Percentiles rank a stretch among this genome's conserved stretches.
Conservation (phyloP, 2,888 invertebrate species). For the Campoplex capitator region DNA sequence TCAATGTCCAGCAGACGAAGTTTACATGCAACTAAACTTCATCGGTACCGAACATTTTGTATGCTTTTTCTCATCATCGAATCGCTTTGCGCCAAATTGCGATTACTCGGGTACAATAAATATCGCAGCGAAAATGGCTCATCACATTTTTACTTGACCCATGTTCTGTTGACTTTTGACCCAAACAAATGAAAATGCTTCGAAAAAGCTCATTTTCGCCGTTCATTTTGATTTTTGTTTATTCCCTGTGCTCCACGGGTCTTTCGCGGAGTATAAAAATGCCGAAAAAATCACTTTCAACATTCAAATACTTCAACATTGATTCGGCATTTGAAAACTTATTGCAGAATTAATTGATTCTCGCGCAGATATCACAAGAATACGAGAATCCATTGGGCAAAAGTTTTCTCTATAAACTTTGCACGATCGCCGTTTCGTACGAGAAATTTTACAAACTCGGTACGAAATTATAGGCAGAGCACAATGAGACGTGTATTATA, state of each 20-base stretch:
- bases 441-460: not conserved
- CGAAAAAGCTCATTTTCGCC: not conserved
- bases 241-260: no score
- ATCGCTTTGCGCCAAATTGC: not conserved
- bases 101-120: not conserved
- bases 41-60: not conserved
- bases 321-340: no score
- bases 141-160: not conserved
- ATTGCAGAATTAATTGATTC: not conserved
- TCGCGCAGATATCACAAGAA: not conserved
- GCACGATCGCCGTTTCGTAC: not conserved
- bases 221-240: no score
- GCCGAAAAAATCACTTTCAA: no score
- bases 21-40: slow-evolving; percentile 19
- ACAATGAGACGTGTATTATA: not conserved
- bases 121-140: not conserved
- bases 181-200: not conserved
- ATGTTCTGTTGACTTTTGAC: no score
- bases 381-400: not conserved
- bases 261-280: no score
- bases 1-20: slow-evolving; percentile 33
- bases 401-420: not conserved
- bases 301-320: no score
- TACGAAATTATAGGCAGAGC: not conserved
- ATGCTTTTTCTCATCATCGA: not conserved